Evolutionary conservation across 1,140 invertebrate species (phyloP), one percentile per base, ranked within the genome.

Genomic region (Drosophila pseudoobscura): DNA sequence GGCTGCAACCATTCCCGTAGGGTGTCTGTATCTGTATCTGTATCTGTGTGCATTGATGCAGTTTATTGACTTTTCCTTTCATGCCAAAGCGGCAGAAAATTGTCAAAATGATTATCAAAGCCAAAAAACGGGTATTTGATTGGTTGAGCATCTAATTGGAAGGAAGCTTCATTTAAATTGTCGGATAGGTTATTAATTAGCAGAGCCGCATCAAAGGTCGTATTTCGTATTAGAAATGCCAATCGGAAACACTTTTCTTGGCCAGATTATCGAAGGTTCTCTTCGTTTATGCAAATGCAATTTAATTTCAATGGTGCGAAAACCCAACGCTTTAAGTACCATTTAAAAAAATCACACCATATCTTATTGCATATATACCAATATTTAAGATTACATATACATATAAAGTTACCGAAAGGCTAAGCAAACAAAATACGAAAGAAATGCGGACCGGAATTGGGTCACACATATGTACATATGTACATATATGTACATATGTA

Each of bases 51-150:
- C 4, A 26, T 26, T 26, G 24, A 26, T 26, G 13, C 46, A 75
- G 58, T 78, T 87, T 87, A 87, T 78, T 75, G 66, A 75, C 70
- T 58, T 75, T 82, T 68, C 46, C 53, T 70, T 68, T 50, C 49
- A 63, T 64, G 45, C 45, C 13, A 54, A 53, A 20, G 29, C 61
- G 31, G 26, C 35, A 39, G 35, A 13, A 39, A 39, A 64, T 49
- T 64, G 54, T 24, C 43, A 46, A 43, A 47, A 29, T n/a, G 20
- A 41, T 63, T 71, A 64, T 35, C 31, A 58, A 58, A 57, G 53
- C 11, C 24, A 26, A 26, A 29, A 55, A 54, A 45, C 22, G 29
- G 35, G 47, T 71, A 43, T 46, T 43, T 45, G 65, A 79, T 66
- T 79, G 79, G 60, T 44, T n/a, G 3, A 44, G 41, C 56, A 31